phyloP scores from a whole-genome alignment of 1,140 invertebrate genomes.

The Apolygus lucorum region DNA sequence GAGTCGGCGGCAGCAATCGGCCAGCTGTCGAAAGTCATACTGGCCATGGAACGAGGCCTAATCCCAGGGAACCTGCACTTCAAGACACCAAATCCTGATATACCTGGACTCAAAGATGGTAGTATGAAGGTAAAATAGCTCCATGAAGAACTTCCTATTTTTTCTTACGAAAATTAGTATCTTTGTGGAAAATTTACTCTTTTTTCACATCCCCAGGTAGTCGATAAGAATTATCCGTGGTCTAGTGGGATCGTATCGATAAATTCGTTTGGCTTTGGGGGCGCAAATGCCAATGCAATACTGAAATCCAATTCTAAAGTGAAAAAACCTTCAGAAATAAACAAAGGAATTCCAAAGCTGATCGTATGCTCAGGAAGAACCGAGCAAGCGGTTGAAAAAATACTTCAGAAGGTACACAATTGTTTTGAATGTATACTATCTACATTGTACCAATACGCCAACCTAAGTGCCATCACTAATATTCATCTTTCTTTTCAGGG shows the following conservation, averaged over 20 bases:
- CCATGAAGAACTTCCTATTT: too few relatives aligned
- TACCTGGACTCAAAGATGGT: slow-evolving; percentile 78
- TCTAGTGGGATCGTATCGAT: slow-evolving; percentile 75
- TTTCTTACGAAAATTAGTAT: too few relatives aligned
- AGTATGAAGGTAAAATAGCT: slow-evolving; percentile 63
- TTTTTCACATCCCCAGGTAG: slow-evolving; percentile 47
- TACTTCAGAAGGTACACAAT: slow-evolving; percentile 60
- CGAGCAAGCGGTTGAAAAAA: slow-evolving; percentile 56
- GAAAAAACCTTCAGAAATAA: slow-evolving; percentile 46
- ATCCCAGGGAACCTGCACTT: slow-evolving; percentile 90
- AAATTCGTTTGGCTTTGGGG: slow-evolving; percentile 96
- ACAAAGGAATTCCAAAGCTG: slow-evolving; percentile 51
- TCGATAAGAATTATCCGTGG: slow-evolving; percentile 67
- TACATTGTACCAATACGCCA: too few relatives aligned
- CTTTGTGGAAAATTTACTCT: too few relatives aligned
- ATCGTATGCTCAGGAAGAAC: slow-evolving; percentile 75
- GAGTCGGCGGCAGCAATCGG: slow-evolving; percentile 88
- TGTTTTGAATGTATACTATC: too few relatives aligned
- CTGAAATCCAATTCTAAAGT: slow-evolving; percentile 67
- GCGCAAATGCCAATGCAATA: slow-evolving; percentile 87
- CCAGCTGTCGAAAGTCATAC: slow-evolving; percentile 79
- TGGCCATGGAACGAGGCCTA: slow-evolving; percentile 78
- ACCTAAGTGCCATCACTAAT: too few relatives aligned
- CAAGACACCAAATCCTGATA: slow-evolving; percentile 74
- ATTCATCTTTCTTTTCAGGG: too few relatives aligned